Conservation (phyloP, 2,888 invertebrate species). For the Hemithea aestivaria region DNA sequence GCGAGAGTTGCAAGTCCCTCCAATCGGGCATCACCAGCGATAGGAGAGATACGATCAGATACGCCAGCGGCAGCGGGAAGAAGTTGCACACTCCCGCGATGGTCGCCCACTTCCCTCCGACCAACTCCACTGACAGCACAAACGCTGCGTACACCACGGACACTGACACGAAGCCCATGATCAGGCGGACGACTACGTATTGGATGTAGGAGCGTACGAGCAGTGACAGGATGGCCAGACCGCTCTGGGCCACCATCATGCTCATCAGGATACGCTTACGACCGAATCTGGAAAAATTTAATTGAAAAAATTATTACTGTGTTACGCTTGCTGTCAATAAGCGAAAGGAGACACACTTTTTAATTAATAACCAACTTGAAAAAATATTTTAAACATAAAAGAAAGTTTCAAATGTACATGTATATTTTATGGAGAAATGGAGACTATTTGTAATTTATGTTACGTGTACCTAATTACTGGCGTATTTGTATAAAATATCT, state of each 20-base stretch:
- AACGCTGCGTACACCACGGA: conserved; percentile 90
- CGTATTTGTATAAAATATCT: too few species aligned
- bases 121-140: conserved; percentile 87
- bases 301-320: neutral
- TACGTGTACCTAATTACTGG: too few species aligned
- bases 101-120: conserved; percentile 89
- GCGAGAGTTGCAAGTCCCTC: conserved; percentile 84
- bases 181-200: conserved; percentile 83
- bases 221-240: conserved; percentile 83
- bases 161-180: conserved; percentile 88
- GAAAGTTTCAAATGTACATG: too few species aligned
- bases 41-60: conserved; percentile 85
- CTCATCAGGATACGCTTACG: conserved; percentile 86
- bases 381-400: too few species aligned
- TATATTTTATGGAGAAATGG: too few species aligned
- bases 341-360: neutral
- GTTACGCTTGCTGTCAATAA: neutral
- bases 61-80: conserved; percentile 87
- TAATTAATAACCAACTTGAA: too few species aligned
- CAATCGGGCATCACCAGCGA: conserved; percentile 86
- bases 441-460: too few species aligned
- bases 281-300: conserved; percentile 77
- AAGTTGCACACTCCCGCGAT: conserved; percentile 89
- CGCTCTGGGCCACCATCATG: conserved; percentile 83
- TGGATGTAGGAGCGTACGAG: conserved; percentile 85